Conservation (phyloP, 2,797 vertebrate species). For the Lemur catta region DNA sequence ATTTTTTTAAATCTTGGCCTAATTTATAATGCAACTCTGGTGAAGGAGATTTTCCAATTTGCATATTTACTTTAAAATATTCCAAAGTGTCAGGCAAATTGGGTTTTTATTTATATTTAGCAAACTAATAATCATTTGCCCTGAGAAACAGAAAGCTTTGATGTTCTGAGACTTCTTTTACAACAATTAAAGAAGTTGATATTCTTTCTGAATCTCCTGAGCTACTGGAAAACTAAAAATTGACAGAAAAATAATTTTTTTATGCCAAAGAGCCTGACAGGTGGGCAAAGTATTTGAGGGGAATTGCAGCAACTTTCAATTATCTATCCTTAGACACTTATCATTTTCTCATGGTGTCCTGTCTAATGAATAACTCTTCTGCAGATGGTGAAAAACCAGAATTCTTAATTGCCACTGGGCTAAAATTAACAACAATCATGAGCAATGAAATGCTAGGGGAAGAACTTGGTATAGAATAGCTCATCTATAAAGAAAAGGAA, state of each 20-base stretch:
- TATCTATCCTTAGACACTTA: slow-evolving; percentile 55
- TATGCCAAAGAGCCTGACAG: slow-evolving; percentile 57
- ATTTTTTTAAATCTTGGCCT: neutral
- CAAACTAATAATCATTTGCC: slow-evolving; percentile 59
- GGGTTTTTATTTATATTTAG: slow-evolving; percentile 68
- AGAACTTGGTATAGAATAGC: slow-evolving; percentile 2
- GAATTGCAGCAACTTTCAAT: slow-evolving; percentile 68
- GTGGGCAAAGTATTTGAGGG: slow-evolving; percentile 47
- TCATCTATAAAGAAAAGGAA: slow-evolving; percentile 29
- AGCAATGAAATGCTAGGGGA: neutral
- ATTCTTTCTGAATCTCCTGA: slow-evolving; percentile 36
- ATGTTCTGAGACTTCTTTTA: slow-evolving; percentile 55
- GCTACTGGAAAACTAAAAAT: slow-evolving; percentile 54
- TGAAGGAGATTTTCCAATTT: slow-evolving; percentile 40
- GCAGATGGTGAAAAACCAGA: slow-evolving; percentile 53
- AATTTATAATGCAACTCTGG: neutral
- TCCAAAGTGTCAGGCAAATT: slow-evolving; percentile 49
- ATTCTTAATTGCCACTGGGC: slow-evolving; percentile 60
- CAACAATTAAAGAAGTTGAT: slow-evolving; percentile 50
- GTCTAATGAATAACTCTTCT: slow-evolving; percentile 65
- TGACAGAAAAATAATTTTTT: slow-evolving; percentile 63
- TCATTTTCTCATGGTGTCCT: slow-evolving; percentile 43
- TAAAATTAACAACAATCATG: slow-evolving; percentile 62
- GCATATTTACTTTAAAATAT: slow-evolving; percentile 54
- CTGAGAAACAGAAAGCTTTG: slow-evolving; percentile 23